Conservation (phyloP, 1,140 invertebrate species). For the Chironomus tepperi region DNA sequence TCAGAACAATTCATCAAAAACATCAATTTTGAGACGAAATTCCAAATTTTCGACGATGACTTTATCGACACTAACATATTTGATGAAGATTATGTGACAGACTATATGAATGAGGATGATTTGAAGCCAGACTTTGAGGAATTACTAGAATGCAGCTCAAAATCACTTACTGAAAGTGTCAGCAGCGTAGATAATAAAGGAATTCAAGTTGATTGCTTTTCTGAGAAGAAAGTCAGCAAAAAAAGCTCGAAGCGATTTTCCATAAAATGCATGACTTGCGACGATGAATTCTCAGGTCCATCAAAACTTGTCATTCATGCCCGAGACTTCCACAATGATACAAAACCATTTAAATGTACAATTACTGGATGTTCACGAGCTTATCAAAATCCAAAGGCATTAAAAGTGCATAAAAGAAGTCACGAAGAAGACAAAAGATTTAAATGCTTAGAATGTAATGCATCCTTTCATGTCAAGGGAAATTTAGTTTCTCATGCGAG, state of each 20-base stretch:
- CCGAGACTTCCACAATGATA: background rate
- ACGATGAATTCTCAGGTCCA: background rate
- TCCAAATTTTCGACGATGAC: background rate
- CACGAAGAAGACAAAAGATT: background rate
- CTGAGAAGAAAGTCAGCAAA: background rate
- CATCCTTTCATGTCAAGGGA: background rate
- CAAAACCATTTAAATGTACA: background rate
- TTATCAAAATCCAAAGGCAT: background rate
- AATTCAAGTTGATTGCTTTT: background rate
- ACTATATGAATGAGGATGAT: background rate
- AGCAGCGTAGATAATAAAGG: background rate
- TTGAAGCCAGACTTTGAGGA: conserved; percentile 10
- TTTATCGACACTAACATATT: conserved; percentile 10
- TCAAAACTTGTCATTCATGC: background rate
- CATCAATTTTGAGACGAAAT: conserved; percentile 20
- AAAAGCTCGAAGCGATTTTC: background rate
- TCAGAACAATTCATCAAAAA: conserved; percentile 24
- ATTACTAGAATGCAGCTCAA: background rate
- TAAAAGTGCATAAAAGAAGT: background rate
- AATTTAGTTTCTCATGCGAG: background rate
- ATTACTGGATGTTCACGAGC: background rate
- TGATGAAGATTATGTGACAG: conserved; percentile 4
- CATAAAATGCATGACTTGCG: background rate
- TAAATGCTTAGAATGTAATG: background rate
- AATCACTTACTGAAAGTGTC: background rate